Evolutionary conservation across 2,113 vertebrate species (phyloP).

Genomic region (Stigmatopora nigra): DNA sequence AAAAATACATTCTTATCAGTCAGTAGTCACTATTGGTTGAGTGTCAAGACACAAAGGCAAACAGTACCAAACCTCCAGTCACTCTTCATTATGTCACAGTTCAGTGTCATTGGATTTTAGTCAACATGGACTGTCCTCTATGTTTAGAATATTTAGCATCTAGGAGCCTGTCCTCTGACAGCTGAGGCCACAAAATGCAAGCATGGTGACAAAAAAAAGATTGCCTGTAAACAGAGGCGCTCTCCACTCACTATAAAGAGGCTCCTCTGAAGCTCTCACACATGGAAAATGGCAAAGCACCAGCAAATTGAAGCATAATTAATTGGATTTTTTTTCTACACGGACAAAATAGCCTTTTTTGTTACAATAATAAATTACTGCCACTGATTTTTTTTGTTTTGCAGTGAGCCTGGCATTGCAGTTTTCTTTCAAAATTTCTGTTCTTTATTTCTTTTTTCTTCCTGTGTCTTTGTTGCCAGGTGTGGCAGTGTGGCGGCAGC

Average conservation of each 20-base stretch:
- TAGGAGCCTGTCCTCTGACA: slow-evolving; percentile 15
- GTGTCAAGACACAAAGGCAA: slow-evolving; percentile 1
- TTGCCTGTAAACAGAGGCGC: slow-evolving; percentile 9
- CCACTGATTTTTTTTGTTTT: neutral
- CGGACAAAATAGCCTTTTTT: neutral
- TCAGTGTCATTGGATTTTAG: slow-evolving; percentile 27
- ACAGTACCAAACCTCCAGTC: slow-evolving; percentile 29
- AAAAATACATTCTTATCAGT: neutral
- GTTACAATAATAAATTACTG: slow-evolving; percentile 1
- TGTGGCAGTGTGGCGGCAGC: slow-evolving; percentile 95
- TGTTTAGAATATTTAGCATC: slow-evolving; percentile 18
- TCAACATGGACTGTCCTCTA: slow-evolving; percentile 19
- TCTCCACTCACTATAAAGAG: neutral
- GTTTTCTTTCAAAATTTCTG: neutral
- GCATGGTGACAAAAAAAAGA: slow-evolving; percentile 21
- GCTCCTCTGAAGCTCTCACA: slow-evolving; percentile 9
- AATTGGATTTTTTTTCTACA: neutral
- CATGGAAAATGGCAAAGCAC: neutral
- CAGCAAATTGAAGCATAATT: neutral
- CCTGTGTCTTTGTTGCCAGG: slow-evolving; percentile 63
- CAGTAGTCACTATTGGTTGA: slow-evolving; percentile 4
- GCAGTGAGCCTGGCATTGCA: neutral
- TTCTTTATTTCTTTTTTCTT: neutral
- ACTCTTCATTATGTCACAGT: slow-evolving; percentile 45
- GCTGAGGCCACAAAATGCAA: slow-evolving; percentile 9